Evolutionary conservation across 2,888 invertebrate genomes (phyloP).

Genomic region (Pachliopta kotzebuea): DNA sequence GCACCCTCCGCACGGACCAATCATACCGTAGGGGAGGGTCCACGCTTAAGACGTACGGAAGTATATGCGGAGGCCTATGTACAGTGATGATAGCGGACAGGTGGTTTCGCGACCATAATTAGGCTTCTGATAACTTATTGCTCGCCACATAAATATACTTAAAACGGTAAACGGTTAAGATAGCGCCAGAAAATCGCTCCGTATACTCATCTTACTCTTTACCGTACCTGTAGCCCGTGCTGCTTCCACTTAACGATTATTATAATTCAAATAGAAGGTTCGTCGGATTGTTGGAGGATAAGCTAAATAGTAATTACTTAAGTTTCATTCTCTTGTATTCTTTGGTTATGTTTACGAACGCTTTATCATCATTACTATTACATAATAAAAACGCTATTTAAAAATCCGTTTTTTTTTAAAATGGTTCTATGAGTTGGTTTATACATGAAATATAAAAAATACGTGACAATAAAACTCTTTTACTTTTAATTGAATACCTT

Average conservation of each 20-base stretch:
- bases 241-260: slow-evolving; percentile 24
- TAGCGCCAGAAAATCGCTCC: slow-evolving; percentile 57
- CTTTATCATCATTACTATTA: background rate
- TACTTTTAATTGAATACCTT: too few relatives aligned
- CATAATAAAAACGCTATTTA: background rate
- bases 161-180: slow-evolving; percentile 69
- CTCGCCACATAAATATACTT: slow-evolving; percentile 69
- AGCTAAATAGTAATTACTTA: background rate
- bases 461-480: too few relatives aligned
- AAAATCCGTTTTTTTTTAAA: too few relatives aligned
- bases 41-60: slow-evolving; percentile 78
- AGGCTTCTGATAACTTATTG: slow-evolving; percentile 77
- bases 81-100: slow-evolving; percentile 78
- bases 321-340: slow-evolving; percentile 4
- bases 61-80: slow-evolving; percentile 81
- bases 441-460: too few relatives aligned
- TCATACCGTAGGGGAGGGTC: slow-evolving; percentile 69
- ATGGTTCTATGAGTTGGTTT: too few relatives aligned
- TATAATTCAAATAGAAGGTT: slow-evolving; percentile 23
- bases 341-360: background rate
- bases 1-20: slow-evolving; percentile 64
- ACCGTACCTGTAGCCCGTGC: slow-evolving; percentile 4
- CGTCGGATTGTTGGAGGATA: slow-evolving; percentile 1
- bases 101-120: slow-evolving; percentile 79
- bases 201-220: slow-evolving; percentile 46